Base-by-base conservation (phyloP, 2,888 invertebrate species). In the Meghimatium bilineatum region DNA sequence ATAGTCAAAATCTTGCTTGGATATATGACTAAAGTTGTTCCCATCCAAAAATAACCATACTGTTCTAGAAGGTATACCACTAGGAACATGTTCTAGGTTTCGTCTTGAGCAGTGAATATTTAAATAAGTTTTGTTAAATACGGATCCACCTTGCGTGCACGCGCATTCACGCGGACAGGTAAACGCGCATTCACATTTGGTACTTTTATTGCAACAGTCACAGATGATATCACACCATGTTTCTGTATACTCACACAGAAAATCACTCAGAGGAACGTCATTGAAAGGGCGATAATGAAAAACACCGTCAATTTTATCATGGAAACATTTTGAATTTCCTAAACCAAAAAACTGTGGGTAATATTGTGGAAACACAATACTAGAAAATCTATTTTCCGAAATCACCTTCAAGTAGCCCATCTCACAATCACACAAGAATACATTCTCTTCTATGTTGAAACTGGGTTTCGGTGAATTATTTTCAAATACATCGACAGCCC, bases 1-100 rank as follows among this genome's bases (percentile, higher is more conserved):
- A 71, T 66, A 60, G 6, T 6, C 56, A 32, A 87, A 74, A 12
- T 71, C 69, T 1, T 20, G 26, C 26, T 66, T 36, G 17, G 32
- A 34, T 0, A 90, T n/a, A 14, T 72, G 79, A 17, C 60, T 67
- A 8, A 91, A 75, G 44, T 87, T 85, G 81, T 89, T 90, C 12
- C 89, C 89, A 75, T 90, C 90, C 26, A 90, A 84, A 78, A 87
- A 87, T 17, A 91, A 75, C 56, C 86, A 80, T 0, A 88, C 89
- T 5, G 89, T 86, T 12, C 87, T 85, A 12, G 86, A 71, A 1
- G 91, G 90, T 66, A 90, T 80, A n/a, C 23, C 82, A 36, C 81
- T 81, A 0, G 89, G 89, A 26, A 90, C 81, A 0, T 69, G 29
- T 5, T 86, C 86, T 14, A 89, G 67, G 34, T 87, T 88, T 75